A percentile compares a stretch with the other conserved stretches of the same genome.
phyloP scores from a whole-genome alignment of 2,888 invertebrate species.

The Melieria crassipennis region DNA sequence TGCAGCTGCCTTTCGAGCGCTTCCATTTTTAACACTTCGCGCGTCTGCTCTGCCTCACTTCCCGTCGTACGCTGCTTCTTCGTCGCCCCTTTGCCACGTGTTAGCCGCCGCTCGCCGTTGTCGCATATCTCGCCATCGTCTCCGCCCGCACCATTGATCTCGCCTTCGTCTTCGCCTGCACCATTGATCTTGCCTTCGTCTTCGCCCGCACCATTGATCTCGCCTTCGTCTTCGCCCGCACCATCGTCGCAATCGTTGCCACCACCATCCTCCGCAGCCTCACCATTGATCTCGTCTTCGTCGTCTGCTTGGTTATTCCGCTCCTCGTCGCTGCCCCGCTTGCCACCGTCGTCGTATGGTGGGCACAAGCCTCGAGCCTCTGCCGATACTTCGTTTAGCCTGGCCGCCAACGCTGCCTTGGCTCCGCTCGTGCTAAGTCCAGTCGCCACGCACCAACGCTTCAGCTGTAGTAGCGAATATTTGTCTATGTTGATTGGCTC shows the following conservation, averaged over 20 bases:
- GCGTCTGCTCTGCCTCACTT: neutral
- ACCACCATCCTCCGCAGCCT: too few relatives aligned
- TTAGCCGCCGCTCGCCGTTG: neutral
- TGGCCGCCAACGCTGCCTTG: conserved; percentile 5
- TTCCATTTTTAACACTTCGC: neutral
- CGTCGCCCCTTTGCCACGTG: neutral
- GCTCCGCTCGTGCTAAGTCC: conserved; percentile 3
- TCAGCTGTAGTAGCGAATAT: neutral
- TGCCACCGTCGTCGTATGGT: neutral
- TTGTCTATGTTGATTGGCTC: neutral
- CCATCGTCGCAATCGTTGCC: too few relatives aligned
- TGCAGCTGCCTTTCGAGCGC: neutral
- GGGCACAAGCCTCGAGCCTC: conserved; percentile 6
- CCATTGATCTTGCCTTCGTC: too few relatives aligned
- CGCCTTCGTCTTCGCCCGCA: too few relatives aligned
- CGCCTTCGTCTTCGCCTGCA: neutral
- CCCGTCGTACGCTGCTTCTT: neutral
- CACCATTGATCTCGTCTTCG: too few relatives aligned
- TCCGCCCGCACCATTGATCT: neutral
- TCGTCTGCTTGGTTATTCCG: too few relatives aligned
- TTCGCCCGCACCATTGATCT: neutral
- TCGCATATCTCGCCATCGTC: neutral
- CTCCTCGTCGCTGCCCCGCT: neutral
- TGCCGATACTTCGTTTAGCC: neutral
- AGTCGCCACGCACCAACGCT: conserved; percentile 1